Conservation (phyloP, 2,888 invertebrate genomes). For the Emmelina monodactyla region DNA sequence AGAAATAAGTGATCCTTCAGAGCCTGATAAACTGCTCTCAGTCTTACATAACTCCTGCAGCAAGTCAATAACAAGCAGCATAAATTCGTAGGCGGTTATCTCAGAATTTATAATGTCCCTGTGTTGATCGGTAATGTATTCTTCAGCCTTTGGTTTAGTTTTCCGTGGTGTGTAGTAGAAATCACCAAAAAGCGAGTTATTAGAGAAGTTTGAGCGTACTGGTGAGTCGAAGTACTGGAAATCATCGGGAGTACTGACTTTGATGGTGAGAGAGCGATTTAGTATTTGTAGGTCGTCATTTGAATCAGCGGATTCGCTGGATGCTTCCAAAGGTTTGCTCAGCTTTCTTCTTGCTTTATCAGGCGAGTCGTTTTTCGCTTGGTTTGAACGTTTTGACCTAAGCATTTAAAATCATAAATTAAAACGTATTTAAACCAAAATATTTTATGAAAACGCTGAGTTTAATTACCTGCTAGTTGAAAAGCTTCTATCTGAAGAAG, state of each 20-base stretch:
- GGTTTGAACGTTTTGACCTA: conserved; percentile 31
- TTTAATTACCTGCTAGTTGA: conserved; percentile 26
- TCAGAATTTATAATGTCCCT: conserved; percentile 56
- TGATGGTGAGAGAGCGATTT: conserved; percentile 60
- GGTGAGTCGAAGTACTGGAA: conserved; percentile 69
- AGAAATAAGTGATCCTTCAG: conserved; percentile 62
- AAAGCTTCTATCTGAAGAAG: conserved; percentile 29
- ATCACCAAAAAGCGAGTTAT: conserved; percentile 39
- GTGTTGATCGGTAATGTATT: conserved; percentile 61
- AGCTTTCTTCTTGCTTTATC: conserved; percentile 29
- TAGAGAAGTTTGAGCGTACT: conserved; percentile 33
- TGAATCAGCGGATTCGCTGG: conserved; percentile 53
- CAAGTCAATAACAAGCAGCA: conserved; percentile 63
- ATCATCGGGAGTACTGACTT: conserved; percentile 66
- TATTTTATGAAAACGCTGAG: conserved; percentile 3
- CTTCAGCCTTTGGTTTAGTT: conserved; percentile 53
- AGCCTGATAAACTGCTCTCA: conserved; percentile 54
- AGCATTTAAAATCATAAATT: background rate
- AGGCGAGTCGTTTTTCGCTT: conserved; percentile 24
- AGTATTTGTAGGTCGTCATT: conserved; percentile 56
- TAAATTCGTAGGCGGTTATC: conserved; percentile 64
- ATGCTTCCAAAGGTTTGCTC: conserved; percentile 13
- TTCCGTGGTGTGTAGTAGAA: conserved; percentile 36
- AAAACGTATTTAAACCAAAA: conserved; percentile 5
- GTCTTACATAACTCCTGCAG: conserved; percentile 61